phyloP scores from a whole-genome alignment of 1,140 invertebrate genomes.

The Conus ventricosus region DNA sequence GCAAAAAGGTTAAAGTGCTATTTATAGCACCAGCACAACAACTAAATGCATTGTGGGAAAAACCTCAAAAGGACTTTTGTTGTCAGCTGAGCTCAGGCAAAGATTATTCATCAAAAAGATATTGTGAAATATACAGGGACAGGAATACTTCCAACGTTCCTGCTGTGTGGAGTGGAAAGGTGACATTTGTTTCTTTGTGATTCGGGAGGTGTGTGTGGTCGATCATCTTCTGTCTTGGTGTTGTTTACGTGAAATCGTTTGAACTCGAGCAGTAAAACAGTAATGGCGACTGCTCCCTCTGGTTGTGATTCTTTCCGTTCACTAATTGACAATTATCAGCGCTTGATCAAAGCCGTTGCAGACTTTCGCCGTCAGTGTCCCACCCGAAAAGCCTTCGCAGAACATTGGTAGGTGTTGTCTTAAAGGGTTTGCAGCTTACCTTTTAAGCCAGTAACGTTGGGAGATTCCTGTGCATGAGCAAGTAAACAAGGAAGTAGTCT shows the following conservation, averaged over 20 bases:
- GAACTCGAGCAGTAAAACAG: neutral
- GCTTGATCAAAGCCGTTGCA: slow-evolving; percentile 2
- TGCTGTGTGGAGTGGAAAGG: neutral
- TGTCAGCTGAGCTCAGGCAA: slow-evolving; percentile 5
- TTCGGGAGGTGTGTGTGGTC: neutral
- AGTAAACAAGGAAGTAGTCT: neutral
- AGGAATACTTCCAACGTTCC: neutral
- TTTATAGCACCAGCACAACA: slow-evolving; percentile 18
- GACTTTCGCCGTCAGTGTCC: slow-evolving; percentile 6
- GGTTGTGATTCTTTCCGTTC: neutral
- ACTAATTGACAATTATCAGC: neutral
- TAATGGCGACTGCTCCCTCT: slow-evolving; percentile 11
- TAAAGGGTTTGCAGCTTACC: neutral
- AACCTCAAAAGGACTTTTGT: neutral
- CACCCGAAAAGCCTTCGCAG: slow-evolving; percentile 47
- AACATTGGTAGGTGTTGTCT: slow-evolving; percentile 34
- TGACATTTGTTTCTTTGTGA: neutral
- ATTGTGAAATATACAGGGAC: neutral
- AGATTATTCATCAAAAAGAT: neutral
- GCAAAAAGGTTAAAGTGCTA: neutral
- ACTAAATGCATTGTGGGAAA: slow-evolving; percentile 6
- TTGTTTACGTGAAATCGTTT: neutral
- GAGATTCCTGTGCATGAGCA: no score
- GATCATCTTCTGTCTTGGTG: neutral
- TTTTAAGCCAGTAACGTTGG: neutral